Base-by-base conservation (phyloP, 2,113 vertebrate species). In the Forbesichthys agassizii region DNA sequence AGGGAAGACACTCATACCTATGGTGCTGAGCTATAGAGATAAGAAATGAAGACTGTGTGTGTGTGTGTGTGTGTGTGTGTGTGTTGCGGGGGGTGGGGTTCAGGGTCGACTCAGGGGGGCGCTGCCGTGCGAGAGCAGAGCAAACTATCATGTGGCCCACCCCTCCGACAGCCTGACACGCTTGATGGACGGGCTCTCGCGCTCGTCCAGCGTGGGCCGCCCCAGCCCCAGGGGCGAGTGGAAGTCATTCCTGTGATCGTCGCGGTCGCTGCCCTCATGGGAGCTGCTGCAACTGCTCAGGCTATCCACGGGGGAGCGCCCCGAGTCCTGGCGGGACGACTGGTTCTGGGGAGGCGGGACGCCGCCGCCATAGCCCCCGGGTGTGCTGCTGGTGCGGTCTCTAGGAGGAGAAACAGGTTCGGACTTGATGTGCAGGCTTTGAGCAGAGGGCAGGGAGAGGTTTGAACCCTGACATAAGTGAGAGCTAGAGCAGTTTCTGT, bases 381-480 rank as follows among this genome's bases (percentile, higher is more conserved):
- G 95, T 77, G 96, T 98, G 94, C 79, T 92, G 90, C 93, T 95
- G 94, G 96, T 96, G 92, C 96, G 96, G 92, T 99, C 97, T 98
- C 98, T 98, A 96, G 98, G 98, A 97, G 98, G 98, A 97, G 98
- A 99, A 96, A 99, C 96, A 96, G 97, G 98, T 98, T 99, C 97
- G 95, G 96, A 98, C 97, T 99, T 99, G 98, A 99, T 99, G 98
- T 94, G 96, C 94, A 99, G 97, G 96, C 96, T 98, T 96, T 99
- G 98, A 96, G 96, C 95, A 96, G 96, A 96, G 95, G 96, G 96
- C 97, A 99, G 96, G 94, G 98, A 98, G 91, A 99, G 96, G 96
- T 99, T 99, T 95, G 98, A 95, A 96, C 94, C 96, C 96, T 98
- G 97, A 96, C 96, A 98, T 96, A 99, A 97, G 95, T 98, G 98